Conservation (phyloP, 1,140 invertebrate genomes). For the Gryllus bimaculatus region DNA sequence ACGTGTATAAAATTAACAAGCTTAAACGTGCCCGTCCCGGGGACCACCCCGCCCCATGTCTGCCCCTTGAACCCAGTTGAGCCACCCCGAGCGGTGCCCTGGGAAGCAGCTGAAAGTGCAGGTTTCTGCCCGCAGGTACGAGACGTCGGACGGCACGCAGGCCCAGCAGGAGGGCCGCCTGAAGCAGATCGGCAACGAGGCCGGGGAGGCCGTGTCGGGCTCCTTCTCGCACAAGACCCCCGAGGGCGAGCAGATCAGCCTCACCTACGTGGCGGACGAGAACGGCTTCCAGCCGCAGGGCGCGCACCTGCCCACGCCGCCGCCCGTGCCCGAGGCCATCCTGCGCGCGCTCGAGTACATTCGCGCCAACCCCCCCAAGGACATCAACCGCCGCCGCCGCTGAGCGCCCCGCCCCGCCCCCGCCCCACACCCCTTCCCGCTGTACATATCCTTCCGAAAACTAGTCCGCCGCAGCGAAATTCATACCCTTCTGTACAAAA, state of each 20-base stretch:
- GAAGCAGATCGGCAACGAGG: slow-evolving; percentile 39
- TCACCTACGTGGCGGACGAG: slow-evolving; percentile 21
- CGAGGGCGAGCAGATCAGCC: slow-evolving; percentile 19
- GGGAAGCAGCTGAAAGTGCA: no score
- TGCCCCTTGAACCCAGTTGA: no score
- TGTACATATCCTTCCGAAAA: neutral
- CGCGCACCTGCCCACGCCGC: slow-evolving; percentile 27
- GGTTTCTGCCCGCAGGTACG: slow-evolving; percentile 40
- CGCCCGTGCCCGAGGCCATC: slow-evolving; percentile 27
- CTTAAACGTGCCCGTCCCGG: no score
- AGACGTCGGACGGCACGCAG: slow-evolving; percentile 52
- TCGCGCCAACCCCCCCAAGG: slow-evolving; percentile 22
- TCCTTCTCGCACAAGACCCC: slow-evolving; percentile 22
- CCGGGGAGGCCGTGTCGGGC: neutral
- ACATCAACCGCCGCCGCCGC: slow-evolving; percentile 36
- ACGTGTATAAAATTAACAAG: no score
- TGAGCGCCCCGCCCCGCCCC: slow-evolving; percentile 30
- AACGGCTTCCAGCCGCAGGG: slow-evolving; percentile 24
- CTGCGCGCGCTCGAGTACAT: slow-evolving; percentile 20
- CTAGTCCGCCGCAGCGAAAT: neutral
- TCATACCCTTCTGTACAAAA: neutral
- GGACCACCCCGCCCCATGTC: no score
- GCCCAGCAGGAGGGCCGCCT: slow-evolving; percentile 48
- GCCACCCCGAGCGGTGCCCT: no score
- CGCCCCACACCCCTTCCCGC: neutral